Evolutionary conservation across 2,888 invertebrate species (phyloP), one percentile per base, ranked within the genome.

Genomic region (Drosophila rellima): DNA sequence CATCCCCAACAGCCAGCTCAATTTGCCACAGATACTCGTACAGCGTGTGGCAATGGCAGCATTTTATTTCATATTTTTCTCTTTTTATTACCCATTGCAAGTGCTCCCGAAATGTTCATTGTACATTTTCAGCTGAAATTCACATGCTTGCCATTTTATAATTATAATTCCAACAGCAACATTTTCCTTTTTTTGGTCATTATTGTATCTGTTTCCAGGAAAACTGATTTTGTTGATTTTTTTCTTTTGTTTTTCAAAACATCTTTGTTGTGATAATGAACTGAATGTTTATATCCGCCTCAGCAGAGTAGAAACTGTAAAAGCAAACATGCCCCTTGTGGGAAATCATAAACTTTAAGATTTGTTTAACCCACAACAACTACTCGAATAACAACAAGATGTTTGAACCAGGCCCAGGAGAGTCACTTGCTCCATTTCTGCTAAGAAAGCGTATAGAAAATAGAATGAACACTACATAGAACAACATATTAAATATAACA

Each of bases 321-420:
- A 44, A 33, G 17, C 37, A 73, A 51, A 55, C 40, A 54, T 56
- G 50, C 42, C 47, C 42, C 51, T 64, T 4, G 15, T 47, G 57
- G 51, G 52, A 40, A 35, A 20, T 50, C 35, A 60, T 44, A 63
- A 52, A 60, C 60, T 52, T 67, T 35, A 37, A 45, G 55, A 56
- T 75, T 71, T 71, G 55, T 48, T 35, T 35, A 33, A 23, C 55
- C 63, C 47, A 56, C 48, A 35, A n/a, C 20, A 17, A 59, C 54
- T 47, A 48, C 42, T 18, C 11, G 8, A 29, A 13, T 31, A 20
- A 42, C 42, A 60, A 52, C 44, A 29, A 42, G 20, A 56, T 40
- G 18, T 35, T 44, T 39, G 15, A 60, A 74, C 52, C 44, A 45
- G 35, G 15, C 64, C 54, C 55, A n/a, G n/a, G 69, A 52, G 52